phyloP scores from a whole-genome alignment of 2,113 vertebrate species.

The Austrofundulus limnaeus region DNA sequence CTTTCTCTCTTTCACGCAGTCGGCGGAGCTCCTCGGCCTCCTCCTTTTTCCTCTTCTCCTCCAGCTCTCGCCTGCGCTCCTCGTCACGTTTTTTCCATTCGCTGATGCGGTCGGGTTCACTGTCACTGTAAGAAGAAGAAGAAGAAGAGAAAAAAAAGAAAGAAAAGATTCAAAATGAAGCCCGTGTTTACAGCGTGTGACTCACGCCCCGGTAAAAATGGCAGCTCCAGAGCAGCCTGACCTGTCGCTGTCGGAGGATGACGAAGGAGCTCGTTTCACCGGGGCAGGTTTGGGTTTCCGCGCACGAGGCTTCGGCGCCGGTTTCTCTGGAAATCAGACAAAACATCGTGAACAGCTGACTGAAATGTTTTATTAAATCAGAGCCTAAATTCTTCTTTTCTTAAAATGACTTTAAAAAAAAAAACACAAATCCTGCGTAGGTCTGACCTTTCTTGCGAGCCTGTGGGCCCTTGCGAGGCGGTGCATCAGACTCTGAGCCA shows the following conservation, averaged over 20 bases:
- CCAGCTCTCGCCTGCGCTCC: constrained; percentile 87
- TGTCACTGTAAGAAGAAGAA: constrained; percentile 78
- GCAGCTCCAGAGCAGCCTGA: constrained; percentile 45
- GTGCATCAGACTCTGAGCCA: constrained; percentile 87
- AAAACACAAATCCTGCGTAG: too few species aligned
- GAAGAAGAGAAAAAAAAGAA: too few species aligned
- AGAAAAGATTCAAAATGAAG: neutral
- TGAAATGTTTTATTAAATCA: too few species aligned
- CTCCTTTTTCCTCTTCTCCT: constrained; percentile 90
- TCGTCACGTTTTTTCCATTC: constrained; percentile 96
- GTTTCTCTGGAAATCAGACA: constrained; percentile 77
- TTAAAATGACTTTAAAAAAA: neutral
- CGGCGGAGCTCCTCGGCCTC: constrained; percentile 92
- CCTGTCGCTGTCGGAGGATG: constrained; percentile 92
- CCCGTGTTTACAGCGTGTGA: neutral
- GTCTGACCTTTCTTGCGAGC: constrained; percentile 87
- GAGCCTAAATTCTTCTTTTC: too few species aligned
- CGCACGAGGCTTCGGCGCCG: constrained; percentile 86
- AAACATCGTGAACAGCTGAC: too few species aligned
- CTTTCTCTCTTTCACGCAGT: constrained; percentile 88
- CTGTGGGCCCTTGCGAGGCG: constrained; percentile 83
- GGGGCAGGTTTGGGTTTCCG: constrained; percentile 85
- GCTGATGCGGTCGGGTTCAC: constrained; percentile 90
- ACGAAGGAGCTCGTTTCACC: constrained; percentile 76
- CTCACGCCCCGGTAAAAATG: neutral